A percentile compares a stretch with the other conserved stretches of the same genome.
Evolutionary conservation across 2,797 vertebrate genomes (phyloP).

Genomic region (Bothrops alternatus): DNA sequence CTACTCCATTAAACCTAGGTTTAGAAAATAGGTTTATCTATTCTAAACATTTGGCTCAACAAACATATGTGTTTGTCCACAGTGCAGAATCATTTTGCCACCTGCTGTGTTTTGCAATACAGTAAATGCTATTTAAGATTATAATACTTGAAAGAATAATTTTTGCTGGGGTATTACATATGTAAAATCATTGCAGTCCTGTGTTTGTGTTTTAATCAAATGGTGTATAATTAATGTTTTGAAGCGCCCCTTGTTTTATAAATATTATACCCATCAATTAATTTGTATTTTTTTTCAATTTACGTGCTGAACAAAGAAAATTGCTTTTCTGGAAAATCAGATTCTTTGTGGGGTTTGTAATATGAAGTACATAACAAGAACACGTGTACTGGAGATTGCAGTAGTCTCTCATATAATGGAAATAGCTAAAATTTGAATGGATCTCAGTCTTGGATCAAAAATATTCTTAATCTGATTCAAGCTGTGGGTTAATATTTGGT

Average conservation of each 20-base stretch:
- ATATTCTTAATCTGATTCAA: not conserved
- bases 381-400: not conserved
- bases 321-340: constrained; percentile 5
- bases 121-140: constrained; percentile 69
- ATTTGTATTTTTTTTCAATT: not conserved
- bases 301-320: not conserved
- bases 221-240: constrained; percentile 59
- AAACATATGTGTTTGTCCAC: constrained; percentile 69
- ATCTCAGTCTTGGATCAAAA: not conserved
- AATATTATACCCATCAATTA: constrained; percentile 32
- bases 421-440: not conserved
- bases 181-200: constrained; percentile 28
- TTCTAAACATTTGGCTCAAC: constrained; percentile 69
- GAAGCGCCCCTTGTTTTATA: constrained; percentile 42
- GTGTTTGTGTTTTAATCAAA: constrained; percentile 38
- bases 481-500: not conserved
- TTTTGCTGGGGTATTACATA: constrained; percentile 53
- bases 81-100: constrained; percentile 70
- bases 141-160: constrained; percentile 62
- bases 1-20: constrained; percentile 67
- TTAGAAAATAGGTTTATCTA: constrained; percentile 69
- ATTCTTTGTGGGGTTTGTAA: not conserved
- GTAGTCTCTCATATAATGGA: not conserved
- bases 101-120: constrained; percentile 71
- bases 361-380: not conserved